phyloP scores from a whole-genome alignment of 2,888 invertebrate genomes.

The Dorcus hopei region DNA sequence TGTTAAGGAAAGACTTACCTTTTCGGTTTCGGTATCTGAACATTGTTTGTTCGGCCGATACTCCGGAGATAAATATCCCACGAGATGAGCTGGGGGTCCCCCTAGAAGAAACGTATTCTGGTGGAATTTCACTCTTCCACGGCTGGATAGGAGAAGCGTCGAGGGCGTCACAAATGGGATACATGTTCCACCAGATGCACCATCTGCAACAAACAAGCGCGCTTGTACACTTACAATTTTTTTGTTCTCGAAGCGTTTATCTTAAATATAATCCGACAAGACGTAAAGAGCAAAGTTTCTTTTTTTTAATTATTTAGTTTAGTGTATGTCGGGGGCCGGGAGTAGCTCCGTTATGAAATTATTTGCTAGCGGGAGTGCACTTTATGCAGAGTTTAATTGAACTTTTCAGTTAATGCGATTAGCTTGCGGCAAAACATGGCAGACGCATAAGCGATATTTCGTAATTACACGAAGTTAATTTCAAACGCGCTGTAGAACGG shows the following conservation, averaged over 20 bases:
- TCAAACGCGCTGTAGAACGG: too few species aligned
- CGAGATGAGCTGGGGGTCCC: constrained; percentile 39
- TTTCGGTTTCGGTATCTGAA: constrained; percentile 58
- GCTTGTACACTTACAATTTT: background rate
- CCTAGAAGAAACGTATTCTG: constrained; percentile 31
- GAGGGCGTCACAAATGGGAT: constrained; percentile 56
- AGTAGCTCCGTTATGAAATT: background rate
- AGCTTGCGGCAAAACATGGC: too few species aligned
- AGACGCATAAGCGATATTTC: too few species aligned
- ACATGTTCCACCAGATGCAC: constrained; percentile 44
- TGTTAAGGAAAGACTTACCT: constrained; percentile 43
- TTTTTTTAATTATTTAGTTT: background rate
- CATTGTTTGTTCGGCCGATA: constrained; percentile 52
- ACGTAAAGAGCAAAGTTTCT: background rate
- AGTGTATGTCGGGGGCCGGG: background rate
- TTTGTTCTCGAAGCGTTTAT: too few species aligned
- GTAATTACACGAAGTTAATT: too few species aligned
- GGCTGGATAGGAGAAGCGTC: constrained; percentile 54
- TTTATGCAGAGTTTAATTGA: too few species aligned
- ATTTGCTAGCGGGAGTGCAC: too few species aligned
- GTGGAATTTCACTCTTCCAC: constrained; percentile 52
- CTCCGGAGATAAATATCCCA: constrained; percentile 56
- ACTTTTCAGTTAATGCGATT: too few species aligned
- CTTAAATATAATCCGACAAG: background rate
- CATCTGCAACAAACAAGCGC: constrained; percentile 39